Base-by-base conservation (phyloP, 92 coral and sea anemone genomes). In the Epizoanthus fatuus region DNA sequence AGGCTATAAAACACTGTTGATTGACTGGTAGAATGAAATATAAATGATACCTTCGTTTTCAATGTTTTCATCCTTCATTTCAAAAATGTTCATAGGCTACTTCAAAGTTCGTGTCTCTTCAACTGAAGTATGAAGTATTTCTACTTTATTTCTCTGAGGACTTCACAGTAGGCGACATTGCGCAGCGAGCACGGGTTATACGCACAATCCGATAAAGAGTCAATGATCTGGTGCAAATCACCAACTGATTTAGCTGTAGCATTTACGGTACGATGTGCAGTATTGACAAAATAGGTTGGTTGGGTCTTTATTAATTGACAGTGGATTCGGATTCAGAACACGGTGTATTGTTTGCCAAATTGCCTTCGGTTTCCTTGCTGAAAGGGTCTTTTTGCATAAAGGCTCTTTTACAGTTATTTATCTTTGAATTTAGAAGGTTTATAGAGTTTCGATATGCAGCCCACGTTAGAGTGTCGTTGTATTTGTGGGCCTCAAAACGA, bases 401-500 rank as follows among this genome's bases (percentile, higher is more conserved):
- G 14, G 56, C 56, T 52, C 9, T 52, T 13, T 52, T 52, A 8
- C 6, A 52, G 1, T 52, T 52, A 1, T 52, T 52, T 52, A 52
- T 52, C 56, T 52, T 52, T 52, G 56, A 52, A 1, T 29, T 73
- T 47, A 73, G 9, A 20, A 17, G 53, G 14, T 74, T 53, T 29
- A 65, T 45, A 7, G 37, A 38, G 12, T 74, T 14, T 52, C 80
- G 16, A 37, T 45, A 49, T 7, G 63, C 39, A 3, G 22, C 7
- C 60, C 64, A n/a, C 37, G 37, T 2, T 51, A 37, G 17, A 39
- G 32, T 58, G 63, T 52, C 35, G 64, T 22, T 74, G 35, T 32
- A 32, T 52, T 74, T 47, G 60, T 63, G 80, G 22, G 80, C 60
- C 22, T 52, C 42, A 74, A 2, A 63, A 16, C 64, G 80, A 29